Percentiles rank a stretch among this genome's conserved stretches.
phyloP scores from a whole-genome alignment of 2,113 vertebrate genomes.

The Rhinolophus sinicus region DNA sequence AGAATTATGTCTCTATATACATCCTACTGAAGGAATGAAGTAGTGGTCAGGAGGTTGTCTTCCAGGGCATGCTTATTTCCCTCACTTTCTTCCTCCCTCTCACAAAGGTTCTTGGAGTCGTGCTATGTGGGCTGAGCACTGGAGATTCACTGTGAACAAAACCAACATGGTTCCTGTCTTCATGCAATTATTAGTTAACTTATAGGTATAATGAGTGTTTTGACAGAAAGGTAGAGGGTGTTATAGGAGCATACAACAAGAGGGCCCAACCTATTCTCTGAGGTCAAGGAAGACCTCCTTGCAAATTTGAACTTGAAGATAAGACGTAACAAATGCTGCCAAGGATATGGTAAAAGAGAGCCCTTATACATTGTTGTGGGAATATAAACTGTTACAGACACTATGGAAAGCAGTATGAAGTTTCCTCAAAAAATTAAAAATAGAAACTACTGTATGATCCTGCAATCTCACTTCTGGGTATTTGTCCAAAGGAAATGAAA shows the following conservation, averaged over 20 bases:
- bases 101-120: not conserved
- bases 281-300: not conserved
- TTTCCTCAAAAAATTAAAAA: not conserved
- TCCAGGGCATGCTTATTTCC: too few relatives aligned
- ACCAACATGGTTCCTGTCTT: not conserved
- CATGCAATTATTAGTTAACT: not conserved
- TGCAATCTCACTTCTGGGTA: not conserved
- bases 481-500: not conserved
- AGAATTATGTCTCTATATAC: not conserved
- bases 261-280: not conserved
- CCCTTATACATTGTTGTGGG: not conserved
- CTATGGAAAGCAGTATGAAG: not conserved
- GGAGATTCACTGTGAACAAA: not conserved
- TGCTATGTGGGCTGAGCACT: not conserved
- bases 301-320: conserved; percentile 6
- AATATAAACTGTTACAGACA: not conserved
- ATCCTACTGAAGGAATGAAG: not conserved
- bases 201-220: not conserved
- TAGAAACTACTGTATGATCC: not conserved
- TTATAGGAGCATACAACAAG: not conserved
- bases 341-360: not conserved
- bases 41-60: not conserved
- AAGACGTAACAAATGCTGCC: not conserved
- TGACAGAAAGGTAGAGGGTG: not conserved
- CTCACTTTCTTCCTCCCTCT: not conserved